These are phyloP conservation scores for Periplaneta americana DNA, from an alignment of 1,140 invertebrate species.

Conservation along the genomic window DNA sequence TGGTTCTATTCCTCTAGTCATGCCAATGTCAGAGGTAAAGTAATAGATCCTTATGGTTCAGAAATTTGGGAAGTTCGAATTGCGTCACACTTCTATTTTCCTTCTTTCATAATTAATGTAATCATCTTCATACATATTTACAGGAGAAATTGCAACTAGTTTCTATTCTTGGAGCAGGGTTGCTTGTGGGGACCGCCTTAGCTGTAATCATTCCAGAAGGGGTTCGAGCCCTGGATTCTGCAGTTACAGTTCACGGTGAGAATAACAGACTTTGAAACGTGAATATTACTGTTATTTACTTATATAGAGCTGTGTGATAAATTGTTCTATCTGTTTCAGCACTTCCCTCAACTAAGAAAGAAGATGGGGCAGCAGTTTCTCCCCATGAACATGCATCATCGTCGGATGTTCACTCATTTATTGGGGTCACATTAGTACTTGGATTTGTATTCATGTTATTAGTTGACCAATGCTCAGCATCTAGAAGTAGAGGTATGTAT, in stretches of 20 bases:
- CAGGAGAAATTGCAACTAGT: constrained; percentile 92
- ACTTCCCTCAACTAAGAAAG: background rate
- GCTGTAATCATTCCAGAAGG: constrained; percentile 99
- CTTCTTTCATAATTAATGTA: too few relatives aligned
- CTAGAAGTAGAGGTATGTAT: constrained; percentile 29
- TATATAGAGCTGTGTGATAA: background rate
- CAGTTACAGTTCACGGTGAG: background rate
- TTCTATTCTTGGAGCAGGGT: constrained; percentile 91
- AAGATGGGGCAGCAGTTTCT: background rate
- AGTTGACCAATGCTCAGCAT: constrained; percentile 72
- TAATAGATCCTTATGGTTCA: too few relatives aligned
- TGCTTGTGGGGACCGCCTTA: constrained; percentile 95
- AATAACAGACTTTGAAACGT: background rate
- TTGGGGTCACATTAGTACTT: constrained; percentile 69
- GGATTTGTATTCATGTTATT: constrained; percentile 98
- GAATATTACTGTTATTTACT: too few relatives aligned
- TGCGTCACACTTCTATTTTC: too few relatives aligned
- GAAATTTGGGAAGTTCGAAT: too few relatives aligned
- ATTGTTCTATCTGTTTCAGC: background rate
- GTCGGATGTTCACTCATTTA: constrained; percentile 49
- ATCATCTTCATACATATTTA: too few relatives aligned
- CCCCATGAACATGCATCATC: background rate
- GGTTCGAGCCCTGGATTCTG: constrained; percentile 64
- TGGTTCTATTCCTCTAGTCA: constrained; percentile 88
- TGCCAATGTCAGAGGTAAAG: constrained; percentile 88